A percentile compares a stretch with the other conserved stretches of the same genome.
These are phyloP conservation scores for Pyrocoelia pectoralis DNA, from an alignment of 2,888 invertebrate species.

Conservation along the genomic window DNA sequence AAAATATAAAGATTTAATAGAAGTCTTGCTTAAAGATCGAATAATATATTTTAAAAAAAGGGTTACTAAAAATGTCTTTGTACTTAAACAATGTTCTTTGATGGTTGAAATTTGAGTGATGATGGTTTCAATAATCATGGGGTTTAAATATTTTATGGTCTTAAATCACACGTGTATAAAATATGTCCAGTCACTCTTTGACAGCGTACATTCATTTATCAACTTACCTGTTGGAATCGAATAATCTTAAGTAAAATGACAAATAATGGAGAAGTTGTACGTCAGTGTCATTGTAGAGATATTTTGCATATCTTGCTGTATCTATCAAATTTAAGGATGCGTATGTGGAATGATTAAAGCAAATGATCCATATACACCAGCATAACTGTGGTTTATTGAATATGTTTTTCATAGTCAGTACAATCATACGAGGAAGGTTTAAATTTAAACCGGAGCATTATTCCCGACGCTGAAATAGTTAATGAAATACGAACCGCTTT, in stretches of 20 bases:
- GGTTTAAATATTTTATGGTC: constrained; percentile 23
- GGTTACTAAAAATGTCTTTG: constrained; percentile 15
- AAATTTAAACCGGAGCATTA: no score
- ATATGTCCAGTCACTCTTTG: constrained; percentile 40
- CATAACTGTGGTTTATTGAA: no score
- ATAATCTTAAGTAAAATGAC: constrained; percentile 36
- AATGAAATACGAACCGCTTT: no score
- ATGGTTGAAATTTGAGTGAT: constrained; percentile 20
- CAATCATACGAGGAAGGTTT: no score
- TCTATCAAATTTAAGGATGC: no score
- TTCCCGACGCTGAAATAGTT: no score
- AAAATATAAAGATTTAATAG: neutral
- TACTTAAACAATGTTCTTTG: constrained; percentile 19
- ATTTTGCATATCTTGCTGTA: neutral
- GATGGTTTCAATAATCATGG: constrained; percentile 21
- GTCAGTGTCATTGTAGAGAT: neutral
- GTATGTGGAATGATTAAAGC: no score
- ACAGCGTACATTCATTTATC: constrained; percentile 42
- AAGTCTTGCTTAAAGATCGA: neutral
- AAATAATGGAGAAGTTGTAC: constrained; percentile 23
- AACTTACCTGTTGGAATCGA: constrained; percentile 36
- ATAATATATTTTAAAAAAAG: neutral
- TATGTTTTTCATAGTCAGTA: no score
- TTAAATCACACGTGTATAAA: constrained; percentile 30
- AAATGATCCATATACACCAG: no score